phyloP scores from a whole-genome alignment of 2,113 vertebrate genomes.

The Pandion haliaetus region DNA sequence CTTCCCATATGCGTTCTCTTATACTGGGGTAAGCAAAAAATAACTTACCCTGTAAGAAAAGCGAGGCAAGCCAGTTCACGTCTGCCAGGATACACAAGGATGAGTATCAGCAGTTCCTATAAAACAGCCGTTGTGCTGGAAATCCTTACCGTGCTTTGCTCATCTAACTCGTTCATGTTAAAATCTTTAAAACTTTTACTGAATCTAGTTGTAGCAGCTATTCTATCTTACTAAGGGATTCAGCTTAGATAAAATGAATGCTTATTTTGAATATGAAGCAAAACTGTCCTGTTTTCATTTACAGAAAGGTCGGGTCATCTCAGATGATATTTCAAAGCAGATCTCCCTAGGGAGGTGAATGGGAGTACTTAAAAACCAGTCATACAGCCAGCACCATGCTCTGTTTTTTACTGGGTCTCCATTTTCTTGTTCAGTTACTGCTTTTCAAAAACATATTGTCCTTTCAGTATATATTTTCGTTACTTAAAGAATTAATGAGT shows the following conservation, averaged over 20 bases:
- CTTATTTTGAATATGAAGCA: neutral
- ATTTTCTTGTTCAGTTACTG: neutral
- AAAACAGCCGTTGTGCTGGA: neutral
- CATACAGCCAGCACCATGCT: neutral
- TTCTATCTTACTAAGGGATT: neutral
- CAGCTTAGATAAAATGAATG: slow-evolving; percentile 28
- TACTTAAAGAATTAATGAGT: neutral
- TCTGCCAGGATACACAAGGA: neutral
- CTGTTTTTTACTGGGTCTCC: neutral
- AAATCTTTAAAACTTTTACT: neutral
- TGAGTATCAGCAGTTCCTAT: neutral
- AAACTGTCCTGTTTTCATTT: slow-evolving; percentile 16
- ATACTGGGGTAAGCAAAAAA: neutral
- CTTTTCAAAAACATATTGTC: neutral
- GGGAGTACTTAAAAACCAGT: neutral
- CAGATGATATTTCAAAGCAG: neutral
- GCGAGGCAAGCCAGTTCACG: neutral
- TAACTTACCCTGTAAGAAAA: neutral
- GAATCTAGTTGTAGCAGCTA: neutral
- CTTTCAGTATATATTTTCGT: neutral
- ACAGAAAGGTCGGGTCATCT: neutral
- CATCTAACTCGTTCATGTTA: neutral
- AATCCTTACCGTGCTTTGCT: neutral
- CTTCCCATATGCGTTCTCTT: neutral
- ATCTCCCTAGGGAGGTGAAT: neutral